Evolutionary conservation across 2,888 invertebrate genomes (phyloP).

Genomic region (Harpagoxenus sublaevis): DNA sequence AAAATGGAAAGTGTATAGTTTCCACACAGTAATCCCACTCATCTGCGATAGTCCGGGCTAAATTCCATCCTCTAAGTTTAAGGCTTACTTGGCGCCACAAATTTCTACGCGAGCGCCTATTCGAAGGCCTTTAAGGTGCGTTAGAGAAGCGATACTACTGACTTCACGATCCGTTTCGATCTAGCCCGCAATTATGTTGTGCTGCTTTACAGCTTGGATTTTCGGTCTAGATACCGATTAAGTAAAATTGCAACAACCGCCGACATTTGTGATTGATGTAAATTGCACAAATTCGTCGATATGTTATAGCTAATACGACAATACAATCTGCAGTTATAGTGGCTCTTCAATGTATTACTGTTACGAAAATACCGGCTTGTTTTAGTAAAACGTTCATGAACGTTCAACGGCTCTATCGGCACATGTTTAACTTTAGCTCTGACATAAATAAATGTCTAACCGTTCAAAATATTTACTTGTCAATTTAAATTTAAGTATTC

Average conservation of each 20-base stretch:
- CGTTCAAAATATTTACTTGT: background rate
- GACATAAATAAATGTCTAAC: background rate
- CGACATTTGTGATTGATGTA: background rate
- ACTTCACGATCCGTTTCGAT: constrained; percentile 68
- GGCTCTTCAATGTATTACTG: background rate
- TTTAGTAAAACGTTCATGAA: constrained; percentile 13
- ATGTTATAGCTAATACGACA: background rate
- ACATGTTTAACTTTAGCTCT: background rate
- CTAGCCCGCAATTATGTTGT: constrained; percentile 39
- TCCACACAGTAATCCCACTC: constrained; percentile 63
- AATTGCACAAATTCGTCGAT: background rate
- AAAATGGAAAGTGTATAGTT: constrained; percentile 55
- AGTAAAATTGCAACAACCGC: constrained; percentile 23
- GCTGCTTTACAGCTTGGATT: constrained; percentile 61
- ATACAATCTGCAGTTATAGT: background rate
- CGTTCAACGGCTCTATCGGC: background rate
- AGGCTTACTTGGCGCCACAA: constrained; percentile 67
- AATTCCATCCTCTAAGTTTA: constrained; percentile 65
- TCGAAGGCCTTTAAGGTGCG: constrained; percentile 64
- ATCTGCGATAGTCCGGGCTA: constrained; percentile 69
- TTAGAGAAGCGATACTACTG: constrained; percentile 65
- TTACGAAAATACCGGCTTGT: background rate
- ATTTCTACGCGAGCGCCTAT: constrained; percentile 69
- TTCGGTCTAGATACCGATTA: constrained; percentile 41
- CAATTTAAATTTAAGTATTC: constrained; percentile 7